Conservation (phyloP, 2,113 vertebrate species). For the Sinocyclocheilus anshuiensis region DNA sequence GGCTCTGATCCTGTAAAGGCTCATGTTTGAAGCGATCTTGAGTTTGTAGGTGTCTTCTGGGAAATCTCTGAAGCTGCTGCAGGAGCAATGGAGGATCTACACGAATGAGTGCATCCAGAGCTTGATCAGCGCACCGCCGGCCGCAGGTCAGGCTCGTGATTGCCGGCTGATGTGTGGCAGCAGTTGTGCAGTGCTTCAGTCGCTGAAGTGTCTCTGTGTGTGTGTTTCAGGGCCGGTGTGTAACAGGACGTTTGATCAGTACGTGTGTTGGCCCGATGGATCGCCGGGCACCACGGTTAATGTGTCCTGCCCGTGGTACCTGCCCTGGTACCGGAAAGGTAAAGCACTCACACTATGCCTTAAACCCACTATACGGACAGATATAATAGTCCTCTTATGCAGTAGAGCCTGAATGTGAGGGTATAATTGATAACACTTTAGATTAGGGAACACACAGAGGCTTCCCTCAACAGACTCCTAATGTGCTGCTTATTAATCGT, state of each 20-base stretch:
- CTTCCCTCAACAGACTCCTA: too few species aligned
- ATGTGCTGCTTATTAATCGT: too few species aligned
- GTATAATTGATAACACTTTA: too few species aligned
- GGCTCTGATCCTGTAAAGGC: not conserved
- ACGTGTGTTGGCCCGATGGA: conserved; percentile 92
- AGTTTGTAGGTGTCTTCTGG: conserved; percentile 66
- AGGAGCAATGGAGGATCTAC: conserved; percentile 76
- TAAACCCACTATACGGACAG: too few species aligned
- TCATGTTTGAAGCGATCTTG: conserved; percentile 5
- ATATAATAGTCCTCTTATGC: too few species aligned
- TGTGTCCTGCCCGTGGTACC: conserved; percentile 94
- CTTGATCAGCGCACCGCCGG: conserved; percentile 58
- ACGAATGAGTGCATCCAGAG: conserved; percentile 71
- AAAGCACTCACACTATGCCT: too few species aligned
- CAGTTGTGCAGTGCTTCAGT: not conserved
- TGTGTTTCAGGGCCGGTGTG: conserved; percentile 82
- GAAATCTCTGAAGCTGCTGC: conserved; percentile 70
- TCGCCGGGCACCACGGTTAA: conserved; percentile 82
- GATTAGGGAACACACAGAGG: too few species aligned
- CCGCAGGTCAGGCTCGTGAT: conserved; percentile 58
- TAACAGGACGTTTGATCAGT: conserved; percentile 90
- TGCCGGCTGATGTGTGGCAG: not conserved
- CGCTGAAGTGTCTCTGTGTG: not conserved
- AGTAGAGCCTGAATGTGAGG: too few species aligned
- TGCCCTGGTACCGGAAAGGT: conserved; percentile 84